phyloP scores from a whole-genome alignment of 1,140 invertebrate genomes.

The Eurosta solidaginis region DNA sequence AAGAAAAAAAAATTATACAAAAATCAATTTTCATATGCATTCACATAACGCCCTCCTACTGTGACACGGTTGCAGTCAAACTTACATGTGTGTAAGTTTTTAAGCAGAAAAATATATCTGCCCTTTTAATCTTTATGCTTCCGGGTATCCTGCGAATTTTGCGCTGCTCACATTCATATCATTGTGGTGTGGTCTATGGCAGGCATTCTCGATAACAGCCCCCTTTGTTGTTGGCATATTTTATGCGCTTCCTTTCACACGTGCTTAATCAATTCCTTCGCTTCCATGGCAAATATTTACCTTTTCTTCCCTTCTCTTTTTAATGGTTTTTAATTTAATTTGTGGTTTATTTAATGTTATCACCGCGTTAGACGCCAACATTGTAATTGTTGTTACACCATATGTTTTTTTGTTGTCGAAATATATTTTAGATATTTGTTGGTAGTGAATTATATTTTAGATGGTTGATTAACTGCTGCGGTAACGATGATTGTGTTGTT shows the following conservation, averaged over 20 bases:
- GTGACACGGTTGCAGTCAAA: not conserved
- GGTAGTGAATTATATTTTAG: no score
- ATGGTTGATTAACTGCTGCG: not conserved
- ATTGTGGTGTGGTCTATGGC: not conserved
- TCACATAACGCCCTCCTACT: not conserved
- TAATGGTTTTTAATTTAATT: slow-evolving; percentile 20
- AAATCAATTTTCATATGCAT: not conserved
- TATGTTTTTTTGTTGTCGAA: not conserved
- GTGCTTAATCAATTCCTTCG: slow-evolving; percentile 11
- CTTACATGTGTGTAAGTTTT: not conserved
- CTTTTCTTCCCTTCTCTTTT: not conserved
- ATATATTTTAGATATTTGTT: no score
- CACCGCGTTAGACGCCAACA: not conserved
- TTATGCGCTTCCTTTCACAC: not conserved
- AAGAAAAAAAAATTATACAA: not conserved
- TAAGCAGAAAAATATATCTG: not conserved
- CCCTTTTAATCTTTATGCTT: not conserved
- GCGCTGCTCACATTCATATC: not conserved
- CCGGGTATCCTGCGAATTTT: not conserved
- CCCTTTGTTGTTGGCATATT: not conserved
- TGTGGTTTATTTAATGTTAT: slow-evolving; percentile 1
- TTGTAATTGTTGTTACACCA: not conserved
- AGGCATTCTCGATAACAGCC: not conserved
- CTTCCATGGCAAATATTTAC: not conserved
- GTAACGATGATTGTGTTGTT: not conserved